phyloP scores from a whole-genome alignment of 2,888 invertebrate species.

The Cryptus armator region DNA sequence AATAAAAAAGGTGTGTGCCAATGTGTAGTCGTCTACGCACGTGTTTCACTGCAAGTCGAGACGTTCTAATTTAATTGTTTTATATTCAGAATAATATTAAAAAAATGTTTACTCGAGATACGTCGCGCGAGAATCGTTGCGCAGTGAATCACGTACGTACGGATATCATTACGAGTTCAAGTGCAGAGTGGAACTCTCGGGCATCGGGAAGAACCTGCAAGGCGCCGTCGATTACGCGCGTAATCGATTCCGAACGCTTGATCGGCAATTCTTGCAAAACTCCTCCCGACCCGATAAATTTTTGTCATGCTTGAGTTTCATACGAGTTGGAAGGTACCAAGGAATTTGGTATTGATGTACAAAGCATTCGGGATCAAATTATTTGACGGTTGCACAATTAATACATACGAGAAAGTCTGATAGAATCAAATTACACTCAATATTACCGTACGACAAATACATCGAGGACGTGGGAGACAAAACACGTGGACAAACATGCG shows the following conservation, averaged over 20 bases:
- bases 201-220: background rate
- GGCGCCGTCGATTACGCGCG: background rate
- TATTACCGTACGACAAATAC: background rate
- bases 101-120: no score
- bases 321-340: slow-evolving; percentile 4
- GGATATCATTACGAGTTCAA: background rate
- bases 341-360: background rate
- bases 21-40: slow-evolving; percentile 7
- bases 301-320: slow-evolving; percentile 51
- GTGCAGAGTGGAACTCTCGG: background rate
- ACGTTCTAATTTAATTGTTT: no score
- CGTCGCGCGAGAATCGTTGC: background rate
- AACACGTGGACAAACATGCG: slow-evolving; percentile 51
- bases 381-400: slow-evolving; percentile 25
- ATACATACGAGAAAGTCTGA: background rate
- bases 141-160: background rate
- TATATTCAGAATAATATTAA: no score
- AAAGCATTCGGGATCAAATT: slow-evolving; percentile 3
- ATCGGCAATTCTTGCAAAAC: slow-evolving; percentile 1
- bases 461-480: slow-evolving; percentile 23
- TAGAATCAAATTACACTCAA: slow-evolving; percentile 43
- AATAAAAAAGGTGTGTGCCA: slow-evolving; percentile 48
- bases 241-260: background rate
- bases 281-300: slow-evolving; percentile 22
- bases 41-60: background rate